Evolutionary conservation across 2,888 invertebrate genomes (phyloP).

Genomic region (Drosophila robusta): DNA sequence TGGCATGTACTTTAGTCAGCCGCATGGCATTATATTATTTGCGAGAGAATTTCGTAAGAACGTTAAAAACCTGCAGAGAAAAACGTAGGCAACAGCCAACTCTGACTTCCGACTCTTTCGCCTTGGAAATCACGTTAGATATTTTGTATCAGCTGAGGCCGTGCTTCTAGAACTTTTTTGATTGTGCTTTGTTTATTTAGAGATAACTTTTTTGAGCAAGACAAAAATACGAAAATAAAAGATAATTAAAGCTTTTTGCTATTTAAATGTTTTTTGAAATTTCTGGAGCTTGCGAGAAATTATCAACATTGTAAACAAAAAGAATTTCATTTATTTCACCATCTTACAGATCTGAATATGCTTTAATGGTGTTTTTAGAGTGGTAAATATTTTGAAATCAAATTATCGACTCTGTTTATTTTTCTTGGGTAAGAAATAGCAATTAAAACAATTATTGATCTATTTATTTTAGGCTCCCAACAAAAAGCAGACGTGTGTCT

Average conservation of each 20-base stretch:
- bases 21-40: constrained; percentile 60
- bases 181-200: neutral
- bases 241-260: neutral
- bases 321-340: neutral
- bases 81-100: constrained; percentile 22
- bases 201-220: neutral
- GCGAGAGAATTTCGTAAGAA: constrained; percentile 62
- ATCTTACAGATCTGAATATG: neutral
- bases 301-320: neutral
- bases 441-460: neutral
- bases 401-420: neutral
- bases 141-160: constrained; percentile 12
- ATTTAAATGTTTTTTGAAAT: neutral
- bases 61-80: constrained; percentile 47
- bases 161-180: constrained; percentile 31
- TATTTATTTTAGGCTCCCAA: neutral
- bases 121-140: constrained; percentile 9
- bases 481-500: neutral
- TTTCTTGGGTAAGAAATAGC: neutral
- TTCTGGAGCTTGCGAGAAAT: neutral
- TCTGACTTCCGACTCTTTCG: constrained; percentile 23
- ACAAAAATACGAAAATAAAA: neutral
- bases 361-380: neutral
- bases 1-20: constrained; percentile 52
- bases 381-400: neutral